These are phyloP conservation scores for Numenius arquata DNA, from an alignment of 2,113 vertebrate species.

Conservation along the genomic window DNA sequence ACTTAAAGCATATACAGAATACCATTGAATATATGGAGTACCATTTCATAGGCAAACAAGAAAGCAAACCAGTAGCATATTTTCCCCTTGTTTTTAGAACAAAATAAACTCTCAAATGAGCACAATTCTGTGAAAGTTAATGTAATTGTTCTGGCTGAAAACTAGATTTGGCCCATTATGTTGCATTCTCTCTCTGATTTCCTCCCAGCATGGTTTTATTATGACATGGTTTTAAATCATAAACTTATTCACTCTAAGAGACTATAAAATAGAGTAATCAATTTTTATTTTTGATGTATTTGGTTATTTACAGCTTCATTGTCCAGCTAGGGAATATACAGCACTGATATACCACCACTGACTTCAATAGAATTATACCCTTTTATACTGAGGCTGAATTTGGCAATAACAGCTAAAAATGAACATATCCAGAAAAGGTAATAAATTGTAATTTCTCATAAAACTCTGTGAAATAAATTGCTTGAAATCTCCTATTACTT, in stretches of 20 bases:
- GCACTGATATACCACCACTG: conserved; percentile 38
- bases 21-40: neutral
- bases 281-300: conserved; percentile 67
- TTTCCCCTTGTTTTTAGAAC: neutral
- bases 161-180: conserved; percentile 44
- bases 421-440: conserved; percentile 28
- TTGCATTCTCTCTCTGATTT: conserved; percentile 38
- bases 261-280: conserved; percentile 63
- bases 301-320: conserved; percentile 64
- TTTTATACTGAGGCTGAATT: conserved; percentile 50
- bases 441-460: conserved; percentile 43
- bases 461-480: neutral
- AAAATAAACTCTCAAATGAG: neutral
- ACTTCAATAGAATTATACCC: conserved; percentile 40
- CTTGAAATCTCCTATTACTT: neutral
- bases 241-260: conserved; percentile 65
- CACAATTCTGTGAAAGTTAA: neutral
- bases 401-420: conserved; percentile 41
- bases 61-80: neutral
- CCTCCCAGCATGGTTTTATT: conserved; percentile 25
- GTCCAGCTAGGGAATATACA: conserved; percentile 40
- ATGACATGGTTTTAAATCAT: conserved; percentile 47
- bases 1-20: neutral
- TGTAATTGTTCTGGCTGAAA: conserved; percentile 15
- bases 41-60: neutral